Base-by-base conservation (phyloP, 2,888 invertebrate genomes). In the Tortrix viridana region DNA sequence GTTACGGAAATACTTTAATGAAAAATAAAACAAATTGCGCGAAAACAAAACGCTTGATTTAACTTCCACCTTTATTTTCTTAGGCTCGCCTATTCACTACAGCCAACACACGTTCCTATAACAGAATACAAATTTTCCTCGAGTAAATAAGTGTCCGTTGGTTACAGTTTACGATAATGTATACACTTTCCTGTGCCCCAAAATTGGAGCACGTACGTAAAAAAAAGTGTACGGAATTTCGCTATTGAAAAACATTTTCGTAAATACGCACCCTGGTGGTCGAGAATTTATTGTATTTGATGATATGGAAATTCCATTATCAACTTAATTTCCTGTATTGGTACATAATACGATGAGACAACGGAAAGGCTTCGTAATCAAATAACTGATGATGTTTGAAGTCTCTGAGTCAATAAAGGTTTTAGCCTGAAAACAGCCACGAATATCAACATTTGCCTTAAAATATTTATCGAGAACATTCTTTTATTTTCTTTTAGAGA, bases 231-330 rank as follows among this genome's bases (percentile, higher is more conserved):
- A 67, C 65, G 69, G 73, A 75, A 74, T 76, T 76, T 74, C 71
- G 72, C 73, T 77, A 78, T 77, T 75, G 77, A 74, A 74, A 78
- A 73, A 74, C 75, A 74, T 74, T 74, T 69, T 67, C 65, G 67
- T 65, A 67, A 68, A 67, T 66, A 60, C 65, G 54, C 58, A 43
- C 41, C 23, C 55, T 43, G 49, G 65, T 56, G 57, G 67, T 60
- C 37, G 54, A 48, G 43, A 60, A 60, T 66, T 47, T 66, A 63
- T 63, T 63, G 59, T 55, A 59, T 63, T 63, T 53, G 62, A 62
- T 62, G 63, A 63, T 63, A 63, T 63, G 63, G 62, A 63, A 63
- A 63, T 63, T 58, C 63, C 53, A 63, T 63, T 63, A 63, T 63
- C 63, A 58, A 53, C 32, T 58, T 63, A 63, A 63, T 63, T 63